Evolutionary conservation across 2,113 vertebrate genomes (phyloP).

Genomic region (Aptenodytes forsteri): DNA sequence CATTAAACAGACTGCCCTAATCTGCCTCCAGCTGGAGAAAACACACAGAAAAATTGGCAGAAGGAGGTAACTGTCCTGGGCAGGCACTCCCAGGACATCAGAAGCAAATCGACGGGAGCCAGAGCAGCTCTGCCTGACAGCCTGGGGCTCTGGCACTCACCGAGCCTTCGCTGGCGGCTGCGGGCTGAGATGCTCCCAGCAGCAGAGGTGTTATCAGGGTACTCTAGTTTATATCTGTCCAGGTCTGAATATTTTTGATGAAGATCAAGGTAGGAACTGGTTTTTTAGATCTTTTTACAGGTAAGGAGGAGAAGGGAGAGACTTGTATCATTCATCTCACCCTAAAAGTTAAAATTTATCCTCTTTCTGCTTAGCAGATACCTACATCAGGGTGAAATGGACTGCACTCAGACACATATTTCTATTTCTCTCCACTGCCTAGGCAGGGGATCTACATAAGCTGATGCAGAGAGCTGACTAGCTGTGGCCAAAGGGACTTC

Average conservation of each 20-base stretch:
- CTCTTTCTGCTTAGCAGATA: background rate
- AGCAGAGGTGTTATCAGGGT: background rate
- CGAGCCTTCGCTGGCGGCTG: background rate
- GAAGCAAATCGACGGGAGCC: rapidly evolving
- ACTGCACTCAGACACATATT: rapidly evolving
- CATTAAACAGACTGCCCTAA: background rate
- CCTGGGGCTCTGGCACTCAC: background rate
- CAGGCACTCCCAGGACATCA: background rate
- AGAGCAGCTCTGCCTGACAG: background rate
- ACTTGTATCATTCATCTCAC: background rate
- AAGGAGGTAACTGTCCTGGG: background rate
- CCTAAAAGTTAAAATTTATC: background rate
- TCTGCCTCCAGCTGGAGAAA: background rate
- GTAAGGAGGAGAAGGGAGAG: background rate
- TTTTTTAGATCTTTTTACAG: background rate
- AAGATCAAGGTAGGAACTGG: background rate
- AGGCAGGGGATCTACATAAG: background rate
- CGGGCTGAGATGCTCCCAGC: background rate
- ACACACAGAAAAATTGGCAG: background rate
- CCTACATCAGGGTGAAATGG: background rate
- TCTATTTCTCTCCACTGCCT: background rate
- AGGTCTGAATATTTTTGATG: background rate
- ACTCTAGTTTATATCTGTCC: background rate
- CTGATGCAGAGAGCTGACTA: background rate
- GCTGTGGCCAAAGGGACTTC: background rate